Evolutionary conservation across 2,888 invertebrate species (phyloP), one percentile per base, ranked within the genome.

Genomic region (Flexamia atlantica): DNA sequence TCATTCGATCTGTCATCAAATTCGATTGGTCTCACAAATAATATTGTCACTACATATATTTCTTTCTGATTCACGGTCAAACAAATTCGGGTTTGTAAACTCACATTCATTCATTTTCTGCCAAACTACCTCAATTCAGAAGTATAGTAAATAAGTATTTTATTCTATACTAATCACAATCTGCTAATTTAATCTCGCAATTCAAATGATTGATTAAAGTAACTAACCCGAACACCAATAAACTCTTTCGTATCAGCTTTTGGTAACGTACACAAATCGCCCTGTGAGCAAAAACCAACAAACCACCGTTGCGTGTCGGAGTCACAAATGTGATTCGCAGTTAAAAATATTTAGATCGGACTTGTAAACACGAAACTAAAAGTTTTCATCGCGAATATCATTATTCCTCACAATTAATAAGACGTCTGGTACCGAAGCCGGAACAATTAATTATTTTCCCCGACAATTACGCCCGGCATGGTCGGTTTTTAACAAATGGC

Each of bases 401-500:
- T 68, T 68, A 30, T 68, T 68, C 17, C 68, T 68, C 32, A 68
- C 36, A 68, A 68, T 68, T 68, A 68, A 68, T 68, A 68, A 36
- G 36, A 68, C 68, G 30, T 68, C 68, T 36, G n/a, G 30, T 17
- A 30, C 36, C 68, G 36, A 68, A 36, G 30, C 68, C 14, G 68
- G 17, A 68, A 68, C 68, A 36, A 68, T 68, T 68, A 68, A 68
- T 68, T 32, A 53, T 53, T 23, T 53, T 53, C 20, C 20, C 23
- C 23, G 20, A 53, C 72, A 40, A 32, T 72, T 25, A 40, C 72
- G 68, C 68, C 30, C 4, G 32, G 5, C 28, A 68, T 68, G 68
- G 28, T 68, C 28, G 68, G 53, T 53, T 68, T 68, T 32, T 32
- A 68, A 68, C 68, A 30, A 68, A 32, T 68, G 32, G n/a, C 14